Evolutionary conservation across 2,888 invertebrate genomes (phyloP).

Genomic region (Platycheirus albimanus): DNA sequence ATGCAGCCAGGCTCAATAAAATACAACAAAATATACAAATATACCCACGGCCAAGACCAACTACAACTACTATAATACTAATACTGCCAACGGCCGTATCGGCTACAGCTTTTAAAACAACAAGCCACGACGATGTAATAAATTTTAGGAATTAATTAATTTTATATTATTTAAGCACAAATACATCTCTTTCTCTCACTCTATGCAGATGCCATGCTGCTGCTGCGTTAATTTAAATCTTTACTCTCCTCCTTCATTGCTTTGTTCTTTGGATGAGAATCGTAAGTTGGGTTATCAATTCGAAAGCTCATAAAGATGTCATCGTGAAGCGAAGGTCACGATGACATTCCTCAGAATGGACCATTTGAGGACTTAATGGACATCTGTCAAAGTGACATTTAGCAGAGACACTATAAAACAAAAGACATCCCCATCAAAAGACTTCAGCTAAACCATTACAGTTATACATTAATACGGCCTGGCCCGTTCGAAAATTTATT

Average conservation of each 20-base stretch:
- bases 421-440: slow-evolving; percentile 55
- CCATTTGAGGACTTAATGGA: slow-evolving; percentile 68
- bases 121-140: slow-evolving; percentile 67
- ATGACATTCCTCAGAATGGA: slow-evolving; percentile 66
- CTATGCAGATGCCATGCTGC: too few relatives aligned
- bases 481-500: slow-evolving; percentile 66
- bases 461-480: slow-evolving; percentile 68
- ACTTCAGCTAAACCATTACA: slow-evolving; percentile 43
- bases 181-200: slow-evolving; percentile 45
- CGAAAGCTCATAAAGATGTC: slow-evolving; percentile 74
- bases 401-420: slow-evolving; percentile 71
- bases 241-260: background rate
- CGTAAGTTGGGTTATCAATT: slow-evolving; percentile 65
- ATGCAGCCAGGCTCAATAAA: slow-evolving; percentile 18
- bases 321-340: slow-evolving; percentile 71
- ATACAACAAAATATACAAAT: slow-evolving; percentile 13
- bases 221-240: slow-evolving; percentile 19
- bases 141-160: slow-evolving; percentile 73
- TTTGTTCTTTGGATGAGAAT: slow-evolving; percentile 26
- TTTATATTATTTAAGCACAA: slow-evolving; percentile 64
- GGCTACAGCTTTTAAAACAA: slow-evolving; percentile 62
- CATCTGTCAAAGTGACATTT: slow-evolving; percentile 74
- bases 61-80: too few relatives aligned
- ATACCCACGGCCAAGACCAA: slow-evolving; percentile 18
- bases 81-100: slow-evolving; percentile 37